phyloP scores from a whole-genome alignment of 2,888 invertebrate genomes.

The Chymomyza amoena region DNA sequence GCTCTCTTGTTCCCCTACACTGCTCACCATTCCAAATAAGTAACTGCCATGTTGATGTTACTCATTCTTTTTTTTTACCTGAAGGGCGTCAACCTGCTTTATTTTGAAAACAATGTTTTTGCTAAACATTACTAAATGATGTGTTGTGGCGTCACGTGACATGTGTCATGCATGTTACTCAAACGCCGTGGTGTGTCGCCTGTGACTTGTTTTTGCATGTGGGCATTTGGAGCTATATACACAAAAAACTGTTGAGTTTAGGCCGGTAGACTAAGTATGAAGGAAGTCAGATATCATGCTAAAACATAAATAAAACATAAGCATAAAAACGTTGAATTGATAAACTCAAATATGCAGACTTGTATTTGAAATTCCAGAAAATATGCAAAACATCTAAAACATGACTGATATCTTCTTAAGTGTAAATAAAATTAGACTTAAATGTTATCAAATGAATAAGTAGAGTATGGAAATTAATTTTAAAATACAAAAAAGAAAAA shows the following conservation, averaged over 20 bases:
- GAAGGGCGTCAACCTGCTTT: not conserved
- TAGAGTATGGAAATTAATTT: too few relatives aligned
- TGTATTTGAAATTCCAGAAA: too few relatives aligned
- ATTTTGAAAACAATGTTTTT: not conserved
- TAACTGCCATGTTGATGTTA: slow-evolving; percentile 39
- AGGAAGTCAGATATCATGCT: not conserved
- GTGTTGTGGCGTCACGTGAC: slow-evolving; percentile 60
- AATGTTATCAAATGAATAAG: too few relatives aligned
- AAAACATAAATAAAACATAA: not conserved
- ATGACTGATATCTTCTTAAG: too few relatives aligned
- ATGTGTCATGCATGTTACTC: slow-evolving; percentile 57
- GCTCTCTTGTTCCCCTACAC: slow-evolving; percentile 9
- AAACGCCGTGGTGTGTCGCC: slow-evolving; percentile 33
- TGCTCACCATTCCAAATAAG: too few relatives aligned
- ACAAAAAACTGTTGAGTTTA: not conserved
- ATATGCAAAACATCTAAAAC: too few relatives aligned
- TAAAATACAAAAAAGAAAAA: too few relatives aligned
- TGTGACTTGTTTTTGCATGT: slow-evolving; percentile 5
- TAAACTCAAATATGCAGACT: too few relatives aligned
- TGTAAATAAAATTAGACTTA: too few relatives aligned
- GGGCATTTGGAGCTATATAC: not conserved
- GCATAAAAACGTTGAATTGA: not conserved
- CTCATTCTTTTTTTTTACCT: slow-evolving; percentile 17
- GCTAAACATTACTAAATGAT: slow-evolving; percentile 37
- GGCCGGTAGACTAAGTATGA: not conserved